These are phyloP conservation scores for Rhinoderma darwinii DNA, from an alignment of 2,113 vertebrate species.

Conservation along the genomic window DNA sequence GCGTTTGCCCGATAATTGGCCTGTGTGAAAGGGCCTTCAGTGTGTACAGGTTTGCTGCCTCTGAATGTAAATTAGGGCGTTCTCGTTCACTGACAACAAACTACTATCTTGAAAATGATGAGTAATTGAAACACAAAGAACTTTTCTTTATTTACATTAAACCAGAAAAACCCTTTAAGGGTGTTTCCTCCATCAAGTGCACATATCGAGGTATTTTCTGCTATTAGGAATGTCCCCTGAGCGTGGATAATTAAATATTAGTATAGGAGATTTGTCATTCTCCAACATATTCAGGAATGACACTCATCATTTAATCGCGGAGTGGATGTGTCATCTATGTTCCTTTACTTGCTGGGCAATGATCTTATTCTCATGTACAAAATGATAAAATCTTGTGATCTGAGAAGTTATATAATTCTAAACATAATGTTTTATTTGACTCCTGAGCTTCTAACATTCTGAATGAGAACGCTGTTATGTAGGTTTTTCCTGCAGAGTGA, in stretches of 20 bases:
- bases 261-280: neutral
- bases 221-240: neutral
- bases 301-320: neutral
- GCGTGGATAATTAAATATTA: neutral
- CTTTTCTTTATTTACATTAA: neutral
- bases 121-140: too few relatives aligned
- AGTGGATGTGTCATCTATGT: neutral
- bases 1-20: too few relatives aligned
- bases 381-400: neutral
- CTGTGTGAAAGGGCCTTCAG: too few relatives aligned
- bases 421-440: neutral
- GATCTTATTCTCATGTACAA: neutral
- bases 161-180: neutral
- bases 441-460: neutral
- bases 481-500: slow-evolving; percentile 31
- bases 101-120: too few relatives aligned
- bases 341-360: neutral
- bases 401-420: neutral
- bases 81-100: neutral
- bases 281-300: neutral
- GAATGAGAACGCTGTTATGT: neutral
- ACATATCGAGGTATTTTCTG: neutral
- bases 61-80: neutral
- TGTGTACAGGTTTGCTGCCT: neutral
- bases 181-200: neutral